Evolutionary conservation across 2,113 vertebrate genomes (phyloP).

Genomic region (Empidonax alnorum): DNA sequence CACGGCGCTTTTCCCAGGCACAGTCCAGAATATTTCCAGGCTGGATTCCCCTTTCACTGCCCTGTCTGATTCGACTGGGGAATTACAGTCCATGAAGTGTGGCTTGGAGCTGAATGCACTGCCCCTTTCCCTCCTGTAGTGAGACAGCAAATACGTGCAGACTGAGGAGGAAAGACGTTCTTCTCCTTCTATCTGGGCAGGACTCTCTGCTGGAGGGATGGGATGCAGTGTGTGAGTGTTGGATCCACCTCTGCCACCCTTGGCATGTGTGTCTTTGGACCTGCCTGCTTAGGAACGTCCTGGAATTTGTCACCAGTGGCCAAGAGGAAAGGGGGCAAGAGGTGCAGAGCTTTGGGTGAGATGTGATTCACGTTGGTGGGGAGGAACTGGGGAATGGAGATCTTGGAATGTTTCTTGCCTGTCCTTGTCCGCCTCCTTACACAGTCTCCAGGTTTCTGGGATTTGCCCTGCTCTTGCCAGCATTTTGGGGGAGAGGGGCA

Average conservation of each 20-base stretch:
- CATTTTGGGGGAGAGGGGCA: background rate
- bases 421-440: background rate
- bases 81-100: background rate
- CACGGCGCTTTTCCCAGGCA: background rate
- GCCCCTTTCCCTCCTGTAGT: background rate
- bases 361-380: accelerated
- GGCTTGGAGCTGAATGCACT: background rate
- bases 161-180: background rate
- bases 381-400: background rate
- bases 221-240: background rate
- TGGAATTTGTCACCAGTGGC: background rate
- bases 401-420: background rate
- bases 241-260: background rate
- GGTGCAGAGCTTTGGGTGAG: background rate
- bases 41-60: background rate
- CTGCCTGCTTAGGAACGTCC: background rate
- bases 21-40: background rate
- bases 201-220: background rate
- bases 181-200: background rate
- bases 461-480: background rate
- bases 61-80: background rate
- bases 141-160: background rate
- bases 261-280: background rate
- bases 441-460: background rate
- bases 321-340: background rate